Base-by-base conservation (phyloP, 2,888 invertebrate species). In the Zonitis immaculata region DNA sequence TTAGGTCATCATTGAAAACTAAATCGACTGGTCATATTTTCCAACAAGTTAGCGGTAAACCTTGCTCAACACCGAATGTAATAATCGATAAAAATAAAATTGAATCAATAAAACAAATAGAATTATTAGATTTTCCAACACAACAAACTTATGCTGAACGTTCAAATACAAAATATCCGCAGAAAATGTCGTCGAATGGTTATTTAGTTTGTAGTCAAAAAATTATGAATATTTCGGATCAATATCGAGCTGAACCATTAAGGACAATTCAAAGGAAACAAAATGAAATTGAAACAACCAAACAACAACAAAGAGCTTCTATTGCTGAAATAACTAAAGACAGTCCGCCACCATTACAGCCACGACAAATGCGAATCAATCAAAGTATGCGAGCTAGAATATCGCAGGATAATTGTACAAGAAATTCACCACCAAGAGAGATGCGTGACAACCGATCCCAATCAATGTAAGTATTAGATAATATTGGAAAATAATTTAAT, bases 131-230 rank as follows among this genome's bases (percentile, higher is more conserved):
- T 16, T 70, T 70, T 52, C 69, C 70, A 7, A 71, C 62, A 56
- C 70, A 71, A 49, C 65, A 69, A 44, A 66, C 65, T 12, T 73
- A 75, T 39, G 75, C 74, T 1, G 78, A 77, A 50, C 71, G 78
- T 56, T 77, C 78, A 3, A 79, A 76, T 61, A 66, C 78, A 44
- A 73, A 78, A 59, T 79, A 78, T 65, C 76, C 74, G 1, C 79
- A 79, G 54, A 80, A 79, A 60, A 66, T 80, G 1, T 71, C 76
- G 54, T 63, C 79, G 6, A 80, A 79, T 56, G 68, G 79, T 6
- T 75, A 73, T 57, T 69, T 79, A 5, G 74, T 74, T 1, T 69
- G 73, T 9, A 77, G 78, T 62, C 74, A 77, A 58, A 76, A 75
- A 57, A 70, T 73, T 3, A 51, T 54, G 7, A 63, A 59, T n/a